Conservation (phyloP, 2,888 invertebrate species). For the Pandemis cinnamomeana region DNA sequence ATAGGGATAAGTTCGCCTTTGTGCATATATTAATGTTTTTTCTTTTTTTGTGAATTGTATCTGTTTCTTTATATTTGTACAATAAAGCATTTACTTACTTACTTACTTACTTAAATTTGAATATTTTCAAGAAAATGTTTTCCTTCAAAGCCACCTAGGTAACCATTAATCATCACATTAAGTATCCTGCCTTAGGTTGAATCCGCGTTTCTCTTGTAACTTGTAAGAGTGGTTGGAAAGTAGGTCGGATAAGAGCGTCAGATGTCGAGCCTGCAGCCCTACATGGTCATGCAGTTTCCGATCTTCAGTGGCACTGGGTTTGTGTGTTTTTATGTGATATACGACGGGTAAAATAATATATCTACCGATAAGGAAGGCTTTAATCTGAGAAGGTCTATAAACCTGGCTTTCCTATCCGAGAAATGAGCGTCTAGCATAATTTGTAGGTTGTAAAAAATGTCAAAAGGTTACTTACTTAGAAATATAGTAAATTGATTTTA, state of each 20-base stretch:
- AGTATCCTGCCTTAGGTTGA: slow-evolving; percentile 24
- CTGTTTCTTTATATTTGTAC: too few relatives aligned
- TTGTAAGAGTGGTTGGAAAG: slow-evolving; percentile 61
- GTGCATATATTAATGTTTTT: too few relatives aligned
- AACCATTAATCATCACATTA: slow-evolving; percentile 15
- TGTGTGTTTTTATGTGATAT: slow-evolving; percentile 50
- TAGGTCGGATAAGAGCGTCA: slow-evolving; percentile 67
- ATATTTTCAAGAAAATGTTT: too few relatives aligned
- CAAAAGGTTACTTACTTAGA: slow-evolving; percentile 25
- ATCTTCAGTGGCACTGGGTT: slow-evolving; percentile 52
- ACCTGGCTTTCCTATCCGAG: slow-evolving; percentile 5
- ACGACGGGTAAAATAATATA: slow-evolving; percentile 41
- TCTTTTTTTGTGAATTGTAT: too few relatives aligned
- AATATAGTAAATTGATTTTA: slow-evolving; percentile 41
- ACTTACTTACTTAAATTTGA: too few relatives aligned
- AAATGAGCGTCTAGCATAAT: slow-evolving; percentile 15
- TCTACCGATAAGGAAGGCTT: slow-evolving; percentile 18
- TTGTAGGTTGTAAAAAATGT: slow-evolving; percentile 13
- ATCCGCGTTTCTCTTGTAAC: slow-evolving; percentile 52
- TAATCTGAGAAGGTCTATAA: slow-evolving; percentile 27
- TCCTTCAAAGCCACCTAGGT: not conserved
- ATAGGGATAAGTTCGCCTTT: too few relatives aligned
- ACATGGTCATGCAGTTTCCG: slow-evolving; percentile 67
- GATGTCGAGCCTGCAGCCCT: slow-evolving; percentile 65
- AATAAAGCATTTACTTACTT: too few relatives aligned